These are phyloP conservation scores for Escarpia spicata DNA, from an alignment of 2,888 invertebrate species.

Conservation along the genomic window DNA sequence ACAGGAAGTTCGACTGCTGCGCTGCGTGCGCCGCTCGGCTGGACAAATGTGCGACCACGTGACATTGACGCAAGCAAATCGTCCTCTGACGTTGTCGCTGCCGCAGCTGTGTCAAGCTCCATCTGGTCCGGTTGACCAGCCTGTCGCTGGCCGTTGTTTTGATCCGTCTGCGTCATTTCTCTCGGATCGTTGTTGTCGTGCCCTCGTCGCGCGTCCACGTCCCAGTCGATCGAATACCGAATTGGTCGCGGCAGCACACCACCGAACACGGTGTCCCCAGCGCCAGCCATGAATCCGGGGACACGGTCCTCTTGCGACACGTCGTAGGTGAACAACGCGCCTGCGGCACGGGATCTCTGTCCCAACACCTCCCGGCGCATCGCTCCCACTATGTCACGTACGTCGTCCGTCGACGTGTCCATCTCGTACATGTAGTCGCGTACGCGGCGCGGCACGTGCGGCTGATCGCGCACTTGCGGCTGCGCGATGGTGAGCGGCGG, in stretches of 20 bases:
- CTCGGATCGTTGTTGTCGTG: not conserved
- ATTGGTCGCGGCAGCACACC: too few relatives aligned
- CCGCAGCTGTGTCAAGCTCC: not conserved
- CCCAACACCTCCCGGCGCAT: constrained; percentile 20
- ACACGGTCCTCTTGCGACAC: not conserved
- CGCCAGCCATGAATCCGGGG: constrained; percentile 20
- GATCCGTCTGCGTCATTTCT: not conserved
- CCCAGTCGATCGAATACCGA: too few relatives aligned
- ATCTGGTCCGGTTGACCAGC: not conserved
- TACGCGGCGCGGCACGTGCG: constrained; percentile 8
- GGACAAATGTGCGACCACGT: constrained; percentile 39
- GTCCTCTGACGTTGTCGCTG: not conserved
- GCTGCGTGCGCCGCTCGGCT: constrained; percentile 17
- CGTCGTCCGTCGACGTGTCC: constrained; percentile 25
- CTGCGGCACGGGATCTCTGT: not conserved
- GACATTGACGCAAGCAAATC: not conserved
- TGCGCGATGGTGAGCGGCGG: not conserved
- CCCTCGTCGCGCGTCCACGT: too few relatives aligned
- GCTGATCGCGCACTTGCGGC: not conserved
- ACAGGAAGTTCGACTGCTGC: constrained; percentile 20
- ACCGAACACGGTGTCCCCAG: not conserved
- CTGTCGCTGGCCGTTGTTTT: not conserved
- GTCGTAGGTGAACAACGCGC: not conserved
- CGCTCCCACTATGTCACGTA: constrained; percentile 1
- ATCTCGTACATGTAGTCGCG: constrained; percentile 30